Evolutionary conservation across 1,140 invertebrate genomes (phyloP), one percentile per base, ranked within the genome.

Genomic region (Brachionus manjavacas): DNA sequence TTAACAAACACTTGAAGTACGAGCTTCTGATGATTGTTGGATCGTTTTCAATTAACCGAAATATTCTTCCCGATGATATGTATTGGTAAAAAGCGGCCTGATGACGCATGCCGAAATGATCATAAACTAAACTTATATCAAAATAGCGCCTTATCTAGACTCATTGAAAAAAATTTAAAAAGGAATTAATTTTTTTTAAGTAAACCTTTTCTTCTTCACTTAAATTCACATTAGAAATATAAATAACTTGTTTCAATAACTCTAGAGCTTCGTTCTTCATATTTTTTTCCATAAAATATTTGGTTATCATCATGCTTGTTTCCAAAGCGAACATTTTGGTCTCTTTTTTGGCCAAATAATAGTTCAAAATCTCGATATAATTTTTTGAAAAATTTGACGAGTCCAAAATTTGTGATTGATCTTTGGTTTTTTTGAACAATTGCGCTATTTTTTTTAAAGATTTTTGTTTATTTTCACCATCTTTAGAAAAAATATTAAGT

Each of bases 221-320:
- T 1, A 81, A 20, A 11, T 64, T 4, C 3, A 81, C 31, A 68
- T 81, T 81, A 23, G 20, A 64, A 11, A 81, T 39, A 25, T 81
- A 81, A 31, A 81, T 81, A 6, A 55, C 6, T 43, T 64, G 16
- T 20, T 66, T 64, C 11, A 81, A 31, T 41, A 81, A 25, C 16
- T 81, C 41, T 8, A 81, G 20, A 12, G 52, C 79, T 20, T 81
- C 79, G 4, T 25, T 12, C 64, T 28, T 39, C n/a, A 39, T 16
- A 14, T 81, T 64, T 6, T 64, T 41, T 28, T 81, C 79, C n/a
- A 81, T 20, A 11, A 81, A 81, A 41, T 64, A 68, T 64, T 81
- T 81, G 11, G 49, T 41, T 64, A 64, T 64, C 79, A 81, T 81
- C 20, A 81, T 14, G 9, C 35, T 20, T 2, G 35, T 16, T 81